Conservation (phyloP, 37 sponge, comb jelly and placozoan genomes). For the Aplysina aerophoba region DNA sequence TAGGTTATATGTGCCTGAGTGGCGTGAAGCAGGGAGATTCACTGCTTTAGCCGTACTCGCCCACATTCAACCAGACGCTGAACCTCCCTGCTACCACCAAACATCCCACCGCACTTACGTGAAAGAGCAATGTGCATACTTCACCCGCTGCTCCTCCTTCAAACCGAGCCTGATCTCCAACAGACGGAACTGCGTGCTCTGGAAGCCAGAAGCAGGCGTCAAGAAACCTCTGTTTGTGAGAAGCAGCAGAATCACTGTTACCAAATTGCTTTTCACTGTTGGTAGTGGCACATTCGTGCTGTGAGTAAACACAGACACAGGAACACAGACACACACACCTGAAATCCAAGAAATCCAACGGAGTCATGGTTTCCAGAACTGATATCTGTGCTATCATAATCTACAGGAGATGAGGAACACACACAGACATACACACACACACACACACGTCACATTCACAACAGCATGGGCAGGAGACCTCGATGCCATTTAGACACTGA, state of each 20-base stretch:
- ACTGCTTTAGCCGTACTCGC: not conserved
- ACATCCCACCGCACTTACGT: slow-evolving; percentile 4
- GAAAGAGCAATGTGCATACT: slow-evolving; percentile 9
- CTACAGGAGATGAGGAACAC: not conserved
- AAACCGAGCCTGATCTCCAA: slow-evolving; percentile 57
- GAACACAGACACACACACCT: not conserved
- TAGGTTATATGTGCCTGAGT: too few species aligned
- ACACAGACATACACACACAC: not conserved
- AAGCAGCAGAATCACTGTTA: too few species aligned
- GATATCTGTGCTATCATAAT: slow-evolving; percentile 47
- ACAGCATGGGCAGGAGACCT: not conserved
- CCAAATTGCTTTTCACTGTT: too few species aligned
- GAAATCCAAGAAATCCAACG: slow-evolving; percentile 60
- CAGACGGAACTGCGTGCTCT: slow-evolving; percentile 66
- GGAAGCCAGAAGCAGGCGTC: slow-evolving; percentile 68
- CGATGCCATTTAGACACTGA: not conserved
- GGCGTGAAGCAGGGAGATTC: too few species aligned
- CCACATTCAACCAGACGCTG: not conserved
- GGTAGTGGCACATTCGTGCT: too few species aligned
- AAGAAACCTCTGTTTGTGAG: slow-evolving; percentile 40
- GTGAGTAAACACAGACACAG: too few species aligned
- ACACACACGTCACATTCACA: not conserved
- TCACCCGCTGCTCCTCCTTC: slow-evolving; percentile 9
- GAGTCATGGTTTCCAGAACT: slow-evolving; percentile 71
- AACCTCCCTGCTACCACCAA: not conserved